phyloP scores from a whole-genome alignment of 2,797 vertebrate genomes.

The Gouania willdenowi region DNA sequence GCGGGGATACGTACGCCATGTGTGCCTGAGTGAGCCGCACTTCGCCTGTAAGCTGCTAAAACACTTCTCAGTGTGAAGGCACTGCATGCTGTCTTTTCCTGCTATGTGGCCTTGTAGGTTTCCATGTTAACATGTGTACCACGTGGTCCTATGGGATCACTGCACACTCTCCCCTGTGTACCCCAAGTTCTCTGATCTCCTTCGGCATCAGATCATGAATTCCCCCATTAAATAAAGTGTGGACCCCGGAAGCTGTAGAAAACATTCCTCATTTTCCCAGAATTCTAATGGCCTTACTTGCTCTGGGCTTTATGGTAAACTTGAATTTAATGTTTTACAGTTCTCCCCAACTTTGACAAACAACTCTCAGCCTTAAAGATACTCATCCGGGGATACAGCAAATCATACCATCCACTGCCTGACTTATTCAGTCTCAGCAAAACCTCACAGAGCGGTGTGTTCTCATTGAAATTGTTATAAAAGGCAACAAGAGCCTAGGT shows the following conservation, averaged over 20 bases:
- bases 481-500: no score
- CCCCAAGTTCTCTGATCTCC: neutral
- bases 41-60: slow-evolving; percentile 27
- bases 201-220: slow-evolving; percentile 31
- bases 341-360: slow-evolving; percentile 48
- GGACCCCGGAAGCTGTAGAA: no score
- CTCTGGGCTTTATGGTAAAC: no score
- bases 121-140: slow-evolving; percentile 36
- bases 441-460: slow-evolving; percentile 14
- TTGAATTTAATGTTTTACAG: no score
- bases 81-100: slow-evolving; percentile 3
- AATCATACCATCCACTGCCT: slow-evolving; percentile 3
- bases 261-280: slow-evolving; percentile 25
- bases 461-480: neutral
- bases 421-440: slow-evolving; percentile 13
- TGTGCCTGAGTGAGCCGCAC: slow-evolving; percentile 13
- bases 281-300: no score
- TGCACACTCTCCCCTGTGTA: neutral
- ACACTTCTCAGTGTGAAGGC: slow-evolving; percentile 4
- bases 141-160: slow-evolving; percentile 1
- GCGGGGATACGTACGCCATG: slow-evolving; percentile 5
- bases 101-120: slow-evolving; percentile 22
- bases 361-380: slow-evolving; percentile 25
- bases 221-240: no score
- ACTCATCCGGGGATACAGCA: no score